Conservation (phyloP, 2,113 vertebrate species). For the Penelope pileata region DNA sequence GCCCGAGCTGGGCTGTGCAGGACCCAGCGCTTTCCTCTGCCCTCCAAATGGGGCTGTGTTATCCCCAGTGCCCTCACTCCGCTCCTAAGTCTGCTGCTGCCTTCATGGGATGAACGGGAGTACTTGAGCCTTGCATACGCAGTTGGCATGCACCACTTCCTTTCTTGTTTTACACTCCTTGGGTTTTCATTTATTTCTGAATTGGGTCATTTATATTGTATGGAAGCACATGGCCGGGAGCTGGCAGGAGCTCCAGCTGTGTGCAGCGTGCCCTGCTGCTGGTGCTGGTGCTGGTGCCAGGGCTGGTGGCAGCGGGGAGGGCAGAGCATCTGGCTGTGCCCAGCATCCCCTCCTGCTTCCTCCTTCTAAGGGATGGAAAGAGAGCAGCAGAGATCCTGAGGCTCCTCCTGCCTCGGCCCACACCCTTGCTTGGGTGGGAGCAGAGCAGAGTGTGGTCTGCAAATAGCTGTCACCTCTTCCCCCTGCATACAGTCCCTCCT, state of each 20-base stretch:
- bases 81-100: neutral
- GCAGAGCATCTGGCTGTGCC: neutral
- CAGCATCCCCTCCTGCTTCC: neutral
- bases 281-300: neutral
- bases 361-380: neutral
- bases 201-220: neutral
- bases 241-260: neutral
- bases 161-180: neutral
- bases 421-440: neutral
- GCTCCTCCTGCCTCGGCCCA: neutral
- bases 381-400: fast-evolving
- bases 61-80: neutral
- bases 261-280: neutral
- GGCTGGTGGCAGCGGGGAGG: fast-evolving
- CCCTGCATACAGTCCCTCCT: neutral
- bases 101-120: neutral
- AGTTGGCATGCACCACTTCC: fast-evolving
- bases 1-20: neutral
- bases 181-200: neutral
- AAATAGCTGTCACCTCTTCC: neutral
- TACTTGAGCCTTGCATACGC: neutral
- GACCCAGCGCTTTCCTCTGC: neutral
- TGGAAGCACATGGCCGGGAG: neutral
- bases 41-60: neutral
- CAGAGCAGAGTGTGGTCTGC: fast-evolving